Conservation (phyloP, 2,797 vertebrate species). For the Phataginus tetradactyla region DNA sequence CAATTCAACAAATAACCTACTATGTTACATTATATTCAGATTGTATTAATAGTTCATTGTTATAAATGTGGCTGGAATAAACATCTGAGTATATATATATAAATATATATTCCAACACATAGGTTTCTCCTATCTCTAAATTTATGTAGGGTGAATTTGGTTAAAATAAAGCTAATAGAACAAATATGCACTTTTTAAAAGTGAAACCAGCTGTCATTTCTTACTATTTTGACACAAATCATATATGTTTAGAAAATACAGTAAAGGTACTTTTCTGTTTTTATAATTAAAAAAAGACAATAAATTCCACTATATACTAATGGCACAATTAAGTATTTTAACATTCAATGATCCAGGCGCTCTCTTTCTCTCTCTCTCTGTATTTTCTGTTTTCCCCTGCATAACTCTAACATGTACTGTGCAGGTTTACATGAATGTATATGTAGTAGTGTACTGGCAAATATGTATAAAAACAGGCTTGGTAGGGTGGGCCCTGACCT, state of each 20-base stretch:
- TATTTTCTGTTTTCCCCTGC: not conserved
- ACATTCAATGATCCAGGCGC: not conserved
- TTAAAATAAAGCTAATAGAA: not conserved
- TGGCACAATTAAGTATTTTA: not conserved
- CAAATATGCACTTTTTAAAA: not conserved
- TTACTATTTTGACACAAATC: not conserved
- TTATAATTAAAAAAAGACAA: not conserved
- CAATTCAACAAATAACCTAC: not conserved
- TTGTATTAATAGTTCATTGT: not conserved
- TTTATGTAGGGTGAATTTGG: not conserved
- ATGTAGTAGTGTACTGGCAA: not conserved
- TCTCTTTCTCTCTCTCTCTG: not conserved
- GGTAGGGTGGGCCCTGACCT: not conserved
- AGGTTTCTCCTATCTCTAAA: not conserved
- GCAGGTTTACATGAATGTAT: not conserved
- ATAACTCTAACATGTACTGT: not conserved
- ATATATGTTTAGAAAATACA: not conserved
- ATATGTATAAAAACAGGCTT: not conserved
- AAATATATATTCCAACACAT: not conserved
- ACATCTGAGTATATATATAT: not conserved
- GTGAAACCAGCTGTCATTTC: not conserved
- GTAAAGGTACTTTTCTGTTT: not conserved
- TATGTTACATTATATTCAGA: not conserved
- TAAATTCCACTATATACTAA: not conserved
- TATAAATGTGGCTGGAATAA: not conserved